Conservation (phyloP, 2,888 invertebrate genomes). For the Eilema depressum region DNA sequence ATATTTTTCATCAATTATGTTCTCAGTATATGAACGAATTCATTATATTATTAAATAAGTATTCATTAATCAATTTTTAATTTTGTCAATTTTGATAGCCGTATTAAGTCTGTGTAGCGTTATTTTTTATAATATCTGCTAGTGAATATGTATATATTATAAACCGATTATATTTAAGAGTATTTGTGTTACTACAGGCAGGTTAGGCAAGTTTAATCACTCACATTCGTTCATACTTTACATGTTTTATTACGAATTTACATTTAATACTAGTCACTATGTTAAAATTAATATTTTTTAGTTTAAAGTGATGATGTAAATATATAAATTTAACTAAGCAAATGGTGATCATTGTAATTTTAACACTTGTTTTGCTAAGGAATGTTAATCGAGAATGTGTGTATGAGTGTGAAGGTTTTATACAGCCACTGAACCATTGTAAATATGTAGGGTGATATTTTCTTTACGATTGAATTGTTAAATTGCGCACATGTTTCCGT, state of each 20-base stretch:
- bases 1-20: constrained; percentile 73
- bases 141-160: constrained; percentile 37
- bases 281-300: constrained; percentile 55
- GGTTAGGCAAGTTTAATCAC: constrained; percentile 52
- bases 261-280: constrained; percentile 66
- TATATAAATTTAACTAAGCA: constrained; percentile 54
- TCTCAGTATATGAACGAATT: constrained; percentile 71
- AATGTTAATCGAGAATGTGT: constrained; percentile 57
- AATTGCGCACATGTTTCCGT: constrained; percentile 49
- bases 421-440: constrained; percentile 56
- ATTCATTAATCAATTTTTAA: constrained; percentile 68
- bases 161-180: constrained; percentile 48
- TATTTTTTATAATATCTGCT: constrained; percentile 59
- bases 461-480: constrained; percentile 34
- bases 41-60: constrained; percentile 67
- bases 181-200: constrained; percentile 64
- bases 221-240: constrained; percentile 53
- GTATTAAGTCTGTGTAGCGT: constrained; percentile 77
- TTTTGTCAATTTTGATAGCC: constrained; percentile 76
- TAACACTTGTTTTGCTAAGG: constrained; percentile 57
- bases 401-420: constrained; percentile 48
- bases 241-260: constrained; percentile 74
- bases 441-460: constrained; percentile 41
- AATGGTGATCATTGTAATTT: constrained; percentile 57
- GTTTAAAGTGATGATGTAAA: constrained; percentile 54